phyloP scores from a whole-genome alignment of 2,113 vertebrate species.

The Pollachius pollachius region DNA sequence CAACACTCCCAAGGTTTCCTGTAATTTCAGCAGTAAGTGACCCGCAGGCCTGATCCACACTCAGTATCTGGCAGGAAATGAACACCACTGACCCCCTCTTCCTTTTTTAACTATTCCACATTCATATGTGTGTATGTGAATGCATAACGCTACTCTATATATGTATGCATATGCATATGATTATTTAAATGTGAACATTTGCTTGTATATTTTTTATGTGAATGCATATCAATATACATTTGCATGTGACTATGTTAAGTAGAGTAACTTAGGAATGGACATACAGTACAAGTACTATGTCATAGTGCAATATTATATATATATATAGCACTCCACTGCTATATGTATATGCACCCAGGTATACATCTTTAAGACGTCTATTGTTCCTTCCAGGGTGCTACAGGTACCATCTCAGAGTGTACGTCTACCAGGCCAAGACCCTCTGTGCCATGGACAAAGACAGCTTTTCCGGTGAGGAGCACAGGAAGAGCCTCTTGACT shows the following conservation, averaged over 20 bases:
- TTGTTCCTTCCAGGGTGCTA: conserved; percentile 75
- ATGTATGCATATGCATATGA: no score
- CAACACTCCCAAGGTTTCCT: conserved; percentile 94
- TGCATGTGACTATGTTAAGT: no score
- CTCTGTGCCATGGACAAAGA: conserved; percentile 95
- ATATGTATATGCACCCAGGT: no score
- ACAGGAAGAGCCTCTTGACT: neutral
- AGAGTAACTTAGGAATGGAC: no score
- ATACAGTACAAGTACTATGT: no score
- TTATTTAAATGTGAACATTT: no score
- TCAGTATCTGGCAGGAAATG: conserved; percentile 35
- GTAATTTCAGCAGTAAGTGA: conserved; percentile 86
- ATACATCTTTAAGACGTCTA: no score
- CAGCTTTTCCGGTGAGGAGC: conserved; percentile 91
- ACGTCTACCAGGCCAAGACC: conserved; percentile 90
- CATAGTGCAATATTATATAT: no score
- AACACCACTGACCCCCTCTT: conserved; percentile 20
- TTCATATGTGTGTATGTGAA: neutral
- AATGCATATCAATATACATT: no score
- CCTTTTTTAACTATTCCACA: conserved; percentile 30
- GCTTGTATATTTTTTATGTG: no score
- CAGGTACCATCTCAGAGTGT: conserved; percentile 91
- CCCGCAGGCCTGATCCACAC: conserved; percentile 24
- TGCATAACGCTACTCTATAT: no score
- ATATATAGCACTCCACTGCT: no score